phyloP scores from a whole-genome alignment of 2,113 vertebrate genomes.

The Syngnathus typhle region DNA sequence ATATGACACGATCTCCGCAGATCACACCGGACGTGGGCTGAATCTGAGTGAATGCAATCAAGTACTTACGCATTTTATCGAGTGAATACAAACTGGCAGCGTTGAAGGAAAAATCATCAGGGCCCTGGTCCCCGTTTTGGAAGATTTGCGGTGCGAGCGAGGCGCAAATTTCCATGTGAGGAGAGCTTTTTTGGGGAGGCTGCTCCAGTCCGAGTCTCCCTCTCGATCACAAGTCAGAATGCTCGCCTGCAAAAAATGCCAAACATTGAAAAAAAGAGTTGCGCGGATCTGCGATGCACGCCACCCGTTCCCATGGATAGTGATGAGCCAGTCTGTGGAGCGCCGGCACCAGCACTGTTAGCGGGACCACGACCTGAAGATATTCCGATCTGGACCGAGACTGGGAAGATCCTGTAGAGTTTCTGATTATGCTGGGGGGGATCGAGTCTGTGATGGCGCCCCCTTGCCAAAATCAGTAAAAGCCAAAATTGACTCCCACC shows the following conservation, averaged over 20 bases:
- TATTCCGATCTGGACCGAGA: constrained; percentile 55
- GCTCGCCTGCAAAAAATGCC: constrained; percentile 48
- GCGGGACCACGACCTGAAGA: constrained; percentile 39
- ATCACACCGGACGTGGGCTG: constrained; percentile 5
- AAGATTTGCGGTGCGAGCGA: constrained; percentile 48
- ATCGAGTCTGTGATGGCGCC: constrained; percentile 48
- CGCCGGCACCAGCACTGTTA: constrained; percentile 15
- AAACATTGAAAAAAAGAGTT: constrained; percentile 52
- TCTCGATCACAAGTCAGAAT: constrained; percentile 53
- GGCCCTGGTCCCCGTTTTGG: constrained; percentile 54
- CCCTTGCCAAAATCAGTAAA: constrained; percentile 22
- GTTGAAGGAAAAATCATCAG: constrained; percentile 37
- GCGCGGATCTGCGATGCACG: constrained; percentile 37
- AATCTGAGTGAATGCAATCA: constrained; percentile 10
- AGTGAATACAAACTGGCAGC: constrained; percentile 47
- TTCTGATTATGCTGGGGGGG: constrained; percentile 3
- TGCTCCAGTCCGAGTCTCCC: constrained; percentile 57
- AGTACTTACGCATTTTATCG: constrained; percentile 66
- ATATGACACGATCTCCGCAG: constrained; percentile 12
- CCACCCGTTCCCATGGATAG: constrained; percentile 46
- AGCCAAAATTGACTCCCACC: constrained; percentile 35
- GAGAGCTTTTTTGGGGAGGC: constrained; percentile 24
- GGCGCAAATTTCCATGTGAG: constrained; percentile 61
- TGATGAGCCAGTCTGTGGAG: constrained; percentile 15
- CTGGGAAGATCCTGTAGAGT: neutral